A percentile compares a stretch with the other conserved stretches of the same genome.
Conservation (phyloP, 1,140 invertebrate genomes). For the Drosophila lacertosa region DNA sequence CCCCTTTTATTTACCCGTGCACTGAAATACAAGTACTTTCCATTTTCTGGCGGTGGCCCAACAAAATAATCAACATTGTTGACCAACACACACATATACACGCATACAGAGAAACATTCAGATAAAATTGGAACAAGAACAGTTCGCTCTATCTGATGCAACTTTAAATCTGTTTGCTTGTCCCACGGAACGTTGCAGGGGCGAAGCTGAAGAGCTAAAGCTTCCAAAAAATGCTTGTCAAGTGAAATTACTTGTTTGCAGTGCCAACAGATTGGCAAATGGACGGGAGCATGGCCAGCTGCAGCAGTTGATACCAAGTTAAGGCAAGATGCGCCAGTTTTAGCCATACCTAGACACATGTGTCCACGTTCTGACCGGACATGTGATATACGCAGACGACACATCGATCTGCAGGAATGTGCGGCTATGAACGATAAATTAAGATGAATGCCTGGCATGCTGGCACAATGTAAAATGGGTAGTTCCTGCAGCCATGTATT, state of each 20-base stretch:
- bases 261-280: slow-evolving; percentile 23
- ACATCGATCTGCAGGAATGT: slow-evolving; percentile 69
- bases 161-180: slow-evolving; percentile 70
- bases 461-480: background rate
- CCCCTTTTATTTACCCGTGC: slow-evolving; percentile 34
- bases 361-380: slow-evolving; percentile 16
- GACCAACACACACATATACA: background rate
- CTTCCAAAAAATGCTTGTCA: slow-evolving; percentile 75
- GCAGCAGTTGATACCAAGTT: slow-evolving; percentile 7
- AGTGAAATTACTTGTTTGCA: slow-evolving; percentile 80
- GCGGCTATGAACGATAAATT: slow-evolving; percentile 74
- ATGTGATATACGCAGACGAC: slow-evolving; percentile 68
- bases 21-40: slow-evolving; percentile 62
- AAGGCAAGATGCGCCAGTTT: slow-evolving; percentile 25
- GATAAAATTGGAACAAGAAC: slow-evolving; percentile 23
- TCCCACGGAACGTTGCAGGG: background rate
- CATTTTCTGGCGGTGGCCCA: slow-evolving; percentile 42
- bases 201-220: slow-evolving; percentile 1
- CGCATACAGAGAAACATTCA: slow-evolving; percentile 6
- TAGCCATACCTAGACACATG: slow-evolving; percentile 13
- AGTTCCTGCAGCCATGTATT: slow-evolving; percentile 14
- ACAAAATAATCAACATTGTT: slow-evolving; percentile 73
- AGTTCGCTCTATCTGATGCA: slow-evolving; percentile 42
- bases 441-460: slow-evolving; percentile 70
- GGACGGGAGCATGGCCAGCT: slow-evolving; percentile 12